Percentiles rank a stretch among this genome's conserved stretches.
These are phyloP conservation scores for Ophiothrix spiculata DNA, from an alignment of 35 echinoderm and acorn worm species.

Conservation along the genomic window DNA sequence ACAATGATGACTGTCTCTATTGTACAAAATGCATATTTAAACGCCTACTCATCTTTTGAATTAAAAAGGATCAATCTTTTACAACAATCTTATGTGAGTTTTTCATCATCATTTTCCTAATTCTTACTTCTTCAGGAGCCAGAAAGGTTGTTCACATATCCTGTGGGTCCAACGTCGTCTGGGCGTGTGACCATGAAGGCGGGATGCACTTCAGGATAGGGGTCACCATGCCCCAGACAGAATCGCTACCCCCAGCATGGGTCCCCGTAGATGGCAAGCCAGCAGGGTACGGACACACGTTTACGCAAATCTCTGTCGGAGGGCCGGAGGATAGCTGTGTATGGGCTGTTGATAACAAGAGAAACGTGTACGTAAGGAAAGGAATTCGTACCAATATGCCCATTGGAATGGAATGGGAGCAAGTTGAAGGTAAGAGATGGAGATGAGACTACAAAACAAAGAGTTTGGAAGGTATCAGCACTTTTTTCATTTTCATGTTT, in stretches of 20 bases:
- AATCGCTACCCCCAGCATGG: constrained; percentile 74
- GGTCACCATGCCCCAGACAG: constrained; percentile 58
- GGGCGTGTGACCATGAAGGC: constrained; percentile 68
- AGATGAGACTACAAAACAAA: no score
- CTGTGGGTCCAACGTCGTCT: constrained; percentile 78
- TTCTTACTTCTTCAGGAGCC: constrained; percentile 30
- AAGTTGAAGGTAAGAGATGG: constrained; percentile 73
- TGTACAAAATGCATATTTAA: no score
- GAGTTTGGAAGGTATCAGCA: no score
- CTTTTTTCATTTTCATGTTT: no score
- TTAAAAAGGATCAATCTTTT: background rate
- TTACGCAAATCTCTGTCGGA: constrained; percentile 71
- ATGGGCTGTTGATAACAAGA: constrained; percentile 91
- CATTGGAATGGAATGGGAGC: constrained; percentile 76
- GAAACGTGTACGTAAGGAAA: constrained; percentile 74
- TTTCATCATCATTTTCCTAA: background rate
- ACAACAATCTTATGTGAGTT: background rate
- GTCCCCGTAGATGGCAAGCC: constrained; percentile 77
- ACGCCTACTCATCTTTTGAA: no score
- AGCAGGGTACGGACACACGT: constrained; percentile 38
- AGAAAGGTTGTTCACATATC: constrained; percentile 64
- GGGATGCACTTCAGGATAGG: constrained; percentile 72
- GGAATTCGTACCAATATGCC: constrained; percentile 66
- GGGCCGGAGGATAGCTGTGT: constrained; percentile 58
- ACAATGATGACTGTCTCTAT: no score